Evolutionary conservation across 2,797 vertebrate species (phyloP).

Genomic region (Spondyliosoma cantharus): DNA sequence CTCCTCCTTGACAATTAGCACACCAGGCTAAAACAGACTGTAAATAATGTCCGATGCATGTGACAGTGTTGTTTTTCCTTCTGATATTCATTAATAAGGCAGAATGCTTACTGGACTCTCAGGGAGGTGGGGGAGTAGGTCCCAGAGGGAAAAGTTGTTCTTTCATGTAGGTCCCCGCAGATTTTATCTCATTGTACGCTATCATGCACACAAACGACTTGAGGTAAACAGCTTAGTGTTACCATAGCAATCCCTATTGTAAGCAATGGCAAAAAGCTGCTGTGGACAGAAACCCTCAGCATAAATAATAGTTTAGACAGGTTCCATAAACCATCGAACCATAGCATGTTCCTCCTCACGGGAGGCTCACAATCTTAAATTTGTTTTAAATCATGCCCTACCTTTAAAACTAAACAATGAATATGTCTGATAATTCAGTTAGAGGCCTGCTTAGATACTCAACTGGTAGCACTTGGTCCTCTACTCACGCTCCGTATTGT

Average conservation of each 20-base stretch:
- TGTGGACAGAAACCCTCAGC: slow-evolving; percentile 75
- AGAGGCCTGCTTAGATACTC: slow-evolving; percentile 38
- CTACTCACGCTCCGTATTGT: slow-evolving; percentile 60
- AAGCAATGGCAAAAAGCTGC: slow-evolving; percentile 74
- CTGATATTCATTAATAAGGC: slow-evolving; percentile 86
- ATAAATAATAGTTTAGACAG: slow-evolving; percentile 77
- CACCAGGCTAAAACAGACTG: slow-evolving; percentile 78
- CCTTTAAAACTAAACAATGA: slow-evolving; percentile 54
- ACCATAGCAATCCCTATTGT: slow-evolving; percentile 86
- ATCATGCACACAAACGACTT: slow-evolving; percentile 85
- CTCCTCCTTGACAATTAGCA: slow-evolving; percentile 83
- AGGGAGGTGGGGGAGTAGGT: slow-evolving; percentile 74
- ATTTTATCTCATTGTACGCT: slow-evolving; percentile 85
- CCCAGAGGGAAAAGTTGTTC: slow-evolving; percentile 83
- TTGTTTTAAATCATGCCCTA: slow-evolving; percentile 49
- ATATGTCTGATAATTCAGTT: slow-evolving; percentile 58
- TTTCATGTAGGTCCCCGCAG: slow-evolving; percentile 85
- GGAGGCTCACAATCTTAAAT: slow-evolving; percentile 54
- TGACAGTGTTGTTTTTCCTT: slow-evolving; percentile 85
- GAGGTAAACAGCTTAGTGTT: slow-evolving; percentile 86
- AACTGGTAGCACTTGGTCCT: slow-evolving; percentile 36
- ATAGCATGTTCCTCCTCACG: slow-evolving; percentile 54
- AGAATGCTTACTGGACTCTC: slow-evolving; percentile 81
- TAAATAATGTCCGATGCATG: slow-evolving; percentile 79
- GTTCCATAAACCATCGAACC: slow-evolving; percentile 66